Conservation (phyloP, 2,113 vertebrate species). For the Alligator mississippiensis region DNA sequence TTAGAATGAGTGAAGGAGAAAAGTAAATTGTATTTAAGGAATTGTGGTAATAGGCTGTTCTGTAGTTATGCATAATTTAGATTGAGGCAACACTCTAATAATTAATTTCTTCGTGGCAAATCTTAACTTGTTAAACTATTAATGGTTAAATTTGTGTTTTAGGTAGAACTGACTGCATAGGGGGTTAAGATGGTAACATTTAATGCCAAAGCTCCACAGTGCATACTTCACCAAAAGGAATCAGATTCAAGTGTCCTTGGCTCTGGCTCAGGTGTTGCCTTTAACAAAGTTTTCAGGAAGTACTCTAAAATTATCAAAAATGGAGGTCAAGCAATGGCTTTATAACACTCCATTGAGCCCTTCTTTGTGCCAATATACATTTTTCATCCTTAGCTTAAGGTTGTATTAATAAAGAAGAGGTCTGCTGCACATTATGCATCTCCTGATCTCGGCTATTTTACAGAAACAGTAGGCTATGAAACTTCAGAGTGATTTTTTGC, state of each 20-base stretch:
- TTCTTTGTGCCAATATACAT: slow-evolving; percentile 58
- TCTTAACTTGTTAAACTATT: neutral
- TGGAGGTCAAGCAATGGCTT: slow-evolving; percentile 52
- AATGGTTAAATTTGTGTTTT: neutral
- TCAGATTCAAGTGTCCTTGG: neutral
- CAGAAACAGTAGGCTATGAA: slow-evolving; percentile 70
- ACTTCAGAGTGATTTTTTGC: slow-evolving; percentile 64
- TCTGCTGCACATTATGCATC: slow-evolving; percentile 73
- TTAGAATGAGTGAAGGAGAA: neutral
- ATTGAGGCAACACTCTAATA: neutral
- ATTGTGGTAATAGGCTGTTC: neutral
- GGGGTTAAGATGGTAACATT: neutral
- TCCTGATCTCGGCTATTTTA: slow-evolving; percentile 60
- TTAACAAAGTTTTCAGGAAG: slow-evolving; percentile 49
- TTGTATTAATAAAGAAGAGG: slow-evolving; percentile 75
- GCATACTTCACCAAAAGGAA: neutral
- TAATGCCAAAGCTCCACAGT: neutral
- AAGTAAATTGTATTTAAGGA: neutral
- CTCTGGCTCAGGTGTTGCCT: neutral
- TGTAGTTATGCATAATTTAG: neutral
- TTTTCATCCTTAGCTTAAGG: slow-evolving; percentile 74
- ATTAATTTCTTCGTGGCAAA: neutral
- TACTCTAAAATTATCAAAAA: slow-evolving; percentile 61
- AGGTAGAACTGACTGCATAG: neutral
- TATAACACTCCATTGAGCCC: slow-evolving; percentile 54